phyloP scores from a whole-genome alignment of 2,797 vertebrate species.

The Clarias platycephalus region DNA sequence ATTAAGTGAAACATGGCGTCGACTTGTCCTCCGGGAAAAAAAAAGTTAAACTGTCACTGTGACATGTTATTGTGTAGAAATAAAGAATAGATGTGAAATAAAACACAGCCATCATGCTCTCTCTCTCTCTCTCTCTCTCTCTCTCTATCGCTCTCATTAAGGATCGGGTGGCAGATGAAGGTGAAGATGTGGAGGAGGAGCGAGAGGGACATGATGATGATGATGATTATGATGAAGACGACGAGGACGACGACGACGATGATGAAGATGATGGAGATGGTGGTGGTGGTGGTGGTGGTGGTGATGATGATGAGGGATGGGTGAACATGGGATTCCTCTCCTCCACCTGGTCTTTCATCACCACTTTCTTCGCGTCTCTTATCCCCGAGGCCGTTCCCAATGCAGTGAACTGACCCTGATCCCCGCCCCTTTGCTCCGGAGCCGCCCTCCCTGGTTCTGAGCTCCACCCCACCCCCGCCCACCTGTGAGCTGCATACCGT shows the following conservation, averaged over 20 bases:
- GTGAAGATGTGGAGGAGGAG: slow-evolving; percentile 81
- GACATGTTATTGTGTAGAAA: neutral
- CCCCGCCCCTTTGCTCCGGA: neutral
- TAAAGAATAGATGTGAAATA: neutral
- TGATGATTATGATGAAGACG: slow-evolving; percentile 34
- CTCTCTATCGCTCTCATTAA: slow-evolving; percentile 56
- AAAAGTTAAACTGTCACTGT: neutral
- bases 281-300: neutral
- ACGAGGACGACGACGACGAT: slow-evolving; percentile 81
- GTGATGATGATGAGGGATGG: slow-evolving; percentile 58
- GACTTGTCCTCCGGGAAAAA: neutral
- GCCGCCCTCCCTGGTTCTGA: too few relatives aligned
- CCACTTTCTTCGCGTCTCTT: slow-evolving; percentile 95
- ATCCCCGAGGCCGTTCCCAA: slow-evolving; percentile 92
- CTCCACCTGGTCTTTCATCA: slow-evolving; percentile 92
- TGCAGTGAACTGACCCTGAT: slow-evolving; percentile 80
- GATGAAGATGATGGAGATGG: neutral
- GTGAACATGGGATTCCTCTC: slow-evolving; percentile 81
- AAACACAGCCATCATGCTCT: neutral
- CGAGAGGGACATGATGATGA: slow-evolving; percentile 55
- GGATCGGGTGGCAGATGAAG: slow-evolving; percentile 95
- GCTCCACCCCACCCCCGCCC: too few relatives aligned
- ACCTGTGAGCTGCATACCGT: neutral
- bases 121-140: neutral
- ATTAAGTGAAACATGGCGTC: neutral